A percentile compares a stretch with the other conserved stretches of the same genome.
Evolutionary conservation across 1,140 invertebrate species (phyloP).

Genomic region (Sinonovacula constricta): DNA sequence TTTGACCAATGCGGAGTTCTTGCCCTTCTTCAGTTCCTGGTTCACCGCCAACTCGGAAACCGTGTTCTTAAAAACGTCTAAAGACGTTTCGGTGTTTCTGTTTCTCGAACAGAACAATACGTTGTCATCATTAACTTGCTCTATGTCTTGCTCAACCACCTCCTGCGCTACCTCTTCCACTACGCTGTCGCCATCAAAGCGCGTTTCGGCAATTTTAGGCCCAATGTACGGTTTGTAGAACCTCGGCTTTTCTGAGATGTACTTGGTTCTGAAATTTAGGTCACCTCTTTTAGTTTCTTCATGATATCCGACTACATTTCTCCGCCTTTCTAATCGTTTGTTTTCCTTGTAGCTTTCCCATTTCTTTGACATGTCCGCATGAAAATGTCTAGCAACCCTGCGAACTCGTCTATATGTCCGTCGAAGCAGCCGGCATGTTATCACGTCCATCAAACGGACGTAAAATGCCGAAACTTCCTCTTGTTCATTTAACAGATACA

Average conservation of each 20-base stretch:
- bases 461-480: constrained; percentile 18
- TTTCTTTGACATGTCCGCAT: neutral
- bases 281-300: neutral
- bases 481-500: neutral
- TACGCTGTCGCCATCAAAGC: neutral
- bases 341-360: neutral
- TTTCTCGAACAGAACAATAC: too few relatives aligned
- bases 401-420: neutral
- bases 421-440: constrained; percentile 12
- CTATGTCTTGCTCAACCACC: too few relatives aligned
- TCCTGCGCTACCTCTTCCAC: neutral
- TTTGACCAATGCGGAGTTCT: neutral
- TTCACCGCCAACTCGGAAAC: neutral
- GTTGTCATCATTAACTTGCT: too few relatives aligned
- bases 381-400: neutral
- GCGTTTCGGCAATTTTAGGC: neutral
- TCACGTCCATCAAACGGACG: constrained; percentile 28
- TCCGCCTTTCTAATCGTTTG: neutral
- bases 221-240: neutral
- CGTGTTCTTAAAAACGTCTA: neutral
- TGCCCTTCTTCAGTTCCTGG: too few relatives aligned
- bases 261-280: neutral
- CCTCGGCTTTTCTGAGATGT: neutral
- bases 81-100: neutral
- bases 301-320: neutral